A percentile compares a stretch with the other conserved stretches of the same genome.
Conservation (phyloP, 1,140 invertebrate genomes). For the Zaprionus taronus region DNA sequence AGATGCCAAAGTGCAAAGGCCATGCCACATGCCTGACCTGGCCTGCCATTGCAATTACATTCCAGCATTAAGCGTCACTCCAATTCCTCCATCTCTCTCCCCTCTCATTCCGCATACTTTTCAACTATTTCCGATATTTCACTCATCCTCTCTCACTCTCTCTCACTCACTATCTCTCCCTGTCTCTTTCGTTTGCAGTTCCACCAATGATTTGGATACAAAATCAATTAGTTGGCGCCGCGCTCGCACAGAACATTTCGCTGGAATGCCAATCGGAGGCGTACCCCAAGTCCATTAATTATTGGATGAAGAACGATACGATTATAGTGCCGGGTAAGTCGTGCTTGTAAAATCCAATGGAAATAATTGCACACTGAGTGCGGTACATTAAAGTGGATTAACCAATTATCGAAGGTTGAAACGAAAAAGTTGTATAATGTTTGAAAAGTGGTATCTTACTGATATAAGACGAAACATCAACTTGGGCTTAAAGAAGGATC, state of each 20-base stretch:
- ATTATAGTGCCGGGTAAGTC: conserved; percentile 92
- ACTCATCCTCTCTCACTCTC: neutral
- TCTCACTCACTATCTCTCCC: neutral
- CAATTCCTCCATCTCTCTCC: neutral
- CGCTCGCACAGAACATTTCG: conserved; percentile 89
- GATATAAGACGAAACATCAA: neutral
- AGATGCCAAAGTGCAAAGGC: conserved; percentile 29
- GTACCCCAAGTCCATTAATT: conserved; percentile 94
- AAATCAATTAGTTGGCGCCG: conserved; percentile 92
- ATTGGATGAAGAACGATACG: conserved; percentile 92
- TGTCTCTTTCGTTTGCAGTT: conserved; percentile 86
- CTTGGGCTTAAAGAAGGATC: too few relatives aligned
- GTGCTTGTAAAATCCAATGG: neutral
- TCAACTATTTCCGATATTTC: neutral
- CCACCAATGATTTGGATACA: conserved; percentile 94
- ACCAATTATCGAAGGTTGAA: neutral
- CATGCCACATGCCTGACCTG: conserved; percentile 51
- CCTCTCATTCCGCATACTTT: neutral
- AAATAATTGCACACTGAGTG: neutral
- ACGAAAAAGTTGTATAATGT: neutral
- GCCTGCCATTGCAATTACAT: conserved; percentile 52
- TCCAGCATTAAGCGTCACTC: conserved; percentile 34
- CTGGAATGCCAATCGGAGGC: conserved; percentile 94
- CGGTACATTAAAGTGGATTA: neutral
- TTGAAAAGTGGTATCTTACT: neutral